Evolutionary conservation across 1,140 invertebrate species (phyloP).

Genomic region (Nephila pilipes): DNA sequence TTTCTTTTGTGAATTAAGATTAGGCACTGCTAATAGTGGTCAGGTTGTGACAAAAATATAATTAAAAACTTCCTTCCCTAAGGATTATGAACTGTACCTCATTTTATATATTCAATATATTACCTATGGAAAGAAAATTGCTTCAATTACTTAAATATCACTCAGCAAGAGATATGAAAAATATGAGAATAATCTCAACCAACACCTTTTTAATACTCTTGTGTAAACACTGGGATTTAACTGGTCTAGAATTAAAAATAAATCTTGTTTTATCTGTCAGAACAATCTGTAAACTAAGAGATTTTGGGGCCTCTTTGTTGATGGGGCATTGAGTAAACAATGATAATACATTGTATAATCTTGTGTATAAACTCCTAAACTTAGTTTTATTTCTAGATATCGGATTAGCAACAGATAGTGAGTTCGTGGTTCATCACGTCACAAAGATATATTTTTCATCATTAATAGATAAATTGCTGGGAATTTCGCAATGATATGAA

Average conservation of each 20-base stretch:
- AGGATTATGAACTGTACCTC: neutral
- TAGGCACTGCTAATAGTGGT: too few relatives aligned
- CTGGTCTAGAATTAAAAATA: neutral
- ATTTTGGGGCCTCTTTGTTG: neutral
- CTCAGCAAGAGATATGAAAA: neutral
- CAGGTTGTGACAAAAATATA: too few relatives aligned
- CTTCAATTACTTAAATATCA: neutral
- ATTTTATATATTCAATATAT: neutral
- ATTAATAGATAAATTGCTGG: neutral
- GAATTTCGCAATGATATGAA: too few relatives aligned
- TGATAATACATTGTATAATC: neutral
- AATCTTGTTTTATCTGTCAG: neutral
- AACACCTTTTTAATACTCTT: neutral
- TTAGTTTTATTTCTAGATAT: neutral
- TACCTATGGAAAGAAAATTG: neutral
- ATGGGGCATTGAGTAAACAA: neutral
- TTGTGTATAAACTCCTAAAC: neutral
- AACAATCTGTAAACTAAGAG: neutral
- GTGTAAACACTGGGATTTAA: neutral
- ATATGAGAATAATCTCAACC: neutral
- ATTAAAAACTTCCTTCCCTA: neutral
- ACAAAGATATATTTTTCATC: neutral
- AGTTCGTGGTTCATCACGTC: neutral
- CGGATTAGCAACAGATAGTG: neutral
- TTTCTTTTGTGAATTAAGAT: too few relatives aligned